Evolutionary conservation across 2,113 vertebrate genomes (phyloP).

Genomic region (Seriola quinqueradiata): DNA sequence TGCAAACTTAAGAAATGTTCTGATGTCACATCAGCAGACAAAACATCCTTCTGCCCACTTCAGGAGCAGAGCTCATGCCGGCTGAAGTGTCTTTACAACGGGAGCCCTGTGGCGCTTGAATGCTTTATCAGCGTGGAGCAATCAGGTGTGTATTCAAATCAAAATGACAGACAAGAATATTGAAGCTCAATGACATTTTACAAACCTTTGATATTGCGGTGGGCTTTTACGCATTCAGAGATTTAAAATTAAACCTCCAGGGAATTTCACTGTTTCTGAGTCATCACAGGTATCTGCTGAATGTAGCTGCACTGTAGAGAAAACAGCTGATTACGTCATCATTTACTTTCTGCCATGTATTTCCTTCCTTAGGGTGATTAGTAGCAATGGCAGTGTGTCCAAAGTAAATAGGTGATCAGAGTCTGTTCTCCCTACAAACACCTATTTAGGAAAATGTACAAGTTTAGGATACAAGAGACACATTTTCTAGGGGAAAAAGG

Average conservation of each 20-base stretch:
- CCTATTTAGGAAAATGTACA: background rate
- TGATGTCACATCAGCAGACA: conserved; percentile 15
- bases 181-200: conserved; percentile 84
- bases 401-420: background rate
- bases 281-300: conserved; percentile 31
- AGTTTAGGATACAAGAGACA: background rate
- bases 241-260: conserved; percentile 63
- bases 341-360: conserved; percentile 13
- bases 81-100: conserved; percentile 58
- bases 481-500: background rate
- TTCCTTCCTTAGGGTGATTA: conserved; percentile 19
- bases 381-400: background rate
- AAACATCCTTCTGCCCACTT: conserved; percentile 41
- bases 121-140: conserved; percentile 66
- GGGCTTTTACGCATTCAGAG: conserved; percentile 59
- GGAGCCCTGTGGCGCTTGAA: conserved; percentile 57
- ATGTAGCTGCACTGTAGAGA: background rate
- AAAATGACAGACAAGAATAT: conserved; percentile 80
- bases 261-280: conserved; percentile 59
- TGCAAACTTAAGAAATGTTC: conserved; percentile 14
- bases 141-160: conserved; percentile 82
- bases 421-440: conserved; percentile 1
- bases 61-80: conserved; percentile 41
- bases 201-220: conserved; percentile 73
- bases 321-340: conserved; percentile 20